Base-by-base conservation (phyloP, 1,140 invertebrate genomes). In the Drosophila biarmipes region DNA sequence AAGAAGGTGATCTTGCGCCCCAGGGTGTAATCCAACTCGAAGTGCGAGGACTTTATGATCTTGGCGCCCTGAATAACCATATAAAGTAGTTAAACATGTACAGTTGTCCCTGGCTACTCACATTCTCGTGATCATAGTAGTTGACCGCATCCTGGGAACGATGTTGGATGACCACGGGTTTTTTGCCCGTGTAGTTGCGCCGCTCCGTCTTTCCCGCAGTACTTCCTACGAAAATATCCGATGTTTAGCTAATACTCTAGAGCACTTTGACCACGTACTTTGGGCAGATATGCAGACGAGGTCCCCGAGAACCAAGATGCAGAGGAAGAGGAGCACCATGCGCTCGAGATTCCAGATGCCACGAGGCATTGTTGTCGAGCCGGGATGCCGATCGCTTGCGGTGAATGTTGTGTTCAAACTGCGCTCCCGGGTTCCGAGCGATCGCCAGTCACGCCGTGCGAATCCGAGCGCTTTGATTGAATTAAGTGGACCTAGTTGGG, bases 1-100 rank as follows among this genome's bases (percentile, higher is more conserved):
- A 98, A 93, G 90, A 98, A 98, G 0, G 96, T 96, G 54, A 98
- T 98, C 93, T 98, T 98, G 87, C 98, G 97, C 2, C 97, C 97
- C 69, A 98, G 90, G 10, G 97, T 96, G 92, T 98, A 98, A 93
- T 98, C 97, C 93, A 96, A 95, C 92, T 98, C 97, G 92, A 98
- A 98, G 92, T 98, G 97, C 0, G 97, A 98, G 0, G 97, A 96
- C 56, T 97, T 93, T 15, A 96, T 93, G 72, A 98, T 98, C 93
- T 97, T 97, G 1, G 97, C 97, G 29, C 97, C 97, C 97, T 98
- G 84, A 12, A 27, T 49, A 7, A 29, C 15, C 2, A 19, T 17
- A 4, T 6, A 27, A 21, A 14, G 15, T 12, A 52, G 6, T 10
- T 2, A 1, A 12, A 29, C 4, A 15, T 43, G 11, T 14, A 37